Conservation (phyloP, 2,888 invertebrate species). For the Gerris lacustris region DNA sequence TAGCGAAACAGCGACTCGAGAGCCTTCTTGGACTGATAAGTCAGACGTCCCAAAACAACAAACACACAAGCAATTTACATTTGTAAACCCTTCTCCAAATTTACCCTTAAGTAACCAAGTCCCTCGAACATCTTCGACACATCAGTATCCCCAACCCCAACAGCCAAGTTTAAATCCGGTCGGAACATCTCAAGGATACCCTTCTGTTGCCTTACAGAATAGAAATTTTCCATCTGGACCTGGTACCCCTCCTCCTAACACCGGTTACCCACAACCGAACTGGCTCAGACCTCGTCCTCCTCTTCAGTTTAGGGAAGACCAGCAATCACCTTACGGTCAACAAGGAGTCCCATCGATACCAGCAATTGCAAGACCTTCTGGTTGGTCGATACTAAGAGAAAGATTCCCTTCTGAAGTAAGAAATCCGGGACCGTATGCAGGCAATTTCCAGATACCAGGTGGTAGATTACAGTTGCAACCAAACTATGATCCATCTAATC, state of each 20-base stretch:
- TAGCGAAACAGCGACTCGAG: neutral
- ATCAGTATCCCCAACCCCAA: too few species aligned
- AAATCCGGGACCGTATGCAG: neutral
- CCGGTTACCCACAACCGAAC: constrained; percentile 12
- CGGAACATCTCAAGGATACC: neutral
- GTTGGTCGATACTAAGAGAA: neutral
- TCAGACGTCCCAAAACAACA: neutral
- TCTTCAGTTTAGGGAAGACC: neutral
- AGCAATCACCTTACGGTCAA: constrained; percentile 7
- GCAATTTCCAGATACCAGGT: neutral
- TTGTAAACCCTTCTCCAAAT: neutral
- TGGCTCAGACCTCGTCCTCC: constrained; percentile 14
- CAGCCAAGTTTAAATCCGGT: too few species aligned
- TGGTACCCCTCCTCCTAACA: constrained; percentile 4
- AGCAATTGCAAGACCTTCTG: neutral
- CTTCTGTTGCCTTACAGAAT: neutral
- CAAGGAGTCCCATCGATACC: neutral
- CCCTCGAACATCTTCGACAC: too few species aligned
- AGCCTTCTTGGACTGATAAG: neutral
- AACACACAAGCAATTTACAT: neutral
- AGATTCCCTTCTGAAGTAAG: neutral
- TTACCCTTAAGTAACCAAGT: neutral
- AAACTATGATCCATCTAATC: neutral
- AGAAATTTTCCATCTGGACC: neutral
- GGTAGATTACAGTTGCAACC: neutral